Evolutionary conservation across 2,888 invertebrate genomes (phyloP), one percentile per base, ranked within the genome.

Genomic region (Lymantria monacha): DNA sequence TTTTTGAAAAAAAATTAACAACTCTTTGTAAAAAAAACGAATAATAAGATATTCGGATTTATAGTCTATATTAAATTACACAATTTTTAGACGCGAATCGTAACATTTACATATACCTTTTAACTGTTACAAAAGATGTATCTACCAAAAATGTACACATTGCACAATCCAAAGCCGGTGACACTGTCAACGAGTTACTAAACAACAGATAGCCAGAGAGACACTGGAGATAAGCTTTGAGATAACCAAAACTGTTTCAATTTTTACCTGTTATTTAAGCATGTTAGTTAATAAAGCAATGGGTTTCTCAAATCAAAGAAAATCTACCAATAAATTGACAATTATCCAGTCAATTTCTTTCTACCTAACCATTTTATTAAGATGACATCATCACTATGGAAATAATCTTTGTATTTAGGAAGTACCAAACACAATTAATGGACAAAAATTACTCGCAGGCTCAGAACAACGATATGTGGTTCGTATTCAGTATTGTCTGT

Each of bases 101-200:
- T 49, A 38, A 46, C 36, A 58, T 59, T 57, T 51, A 51, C 53
- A 30, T 41, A 46, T 45, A 44, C 45, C 56, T 61, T 67, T 50
- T 44, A 37, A 47, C 43, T 47, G 44, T 65, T 58, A 65, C 57
- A 59, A 65, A 61, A 57, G 43, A 41, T 44, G 42, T 66, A 63
- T 15, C 52, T 61, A 63, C 61, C 68, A 54, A 67, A 68, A 68
- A 75, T 56, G 74, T 73, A 74, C 75, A 82, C 60, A 78, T 86
- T 85, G 61, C 85, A 53, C 77, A 85, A 86, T 83, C 51, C 62
- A 69, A 72, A 63, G 61, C 69, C 58, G 58, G 62, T 51, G 66
- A 66, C 71, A 55, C 61, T 63, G 59, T 72, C 67, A 68, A 70
- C 69, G 53, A 46, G 72, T 79, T 76, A 72, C 65, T 41, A 14